Base-by-base conservation (phyloP, 2,113 vertebrate genomes). In the Numida meleagris region DNA sequence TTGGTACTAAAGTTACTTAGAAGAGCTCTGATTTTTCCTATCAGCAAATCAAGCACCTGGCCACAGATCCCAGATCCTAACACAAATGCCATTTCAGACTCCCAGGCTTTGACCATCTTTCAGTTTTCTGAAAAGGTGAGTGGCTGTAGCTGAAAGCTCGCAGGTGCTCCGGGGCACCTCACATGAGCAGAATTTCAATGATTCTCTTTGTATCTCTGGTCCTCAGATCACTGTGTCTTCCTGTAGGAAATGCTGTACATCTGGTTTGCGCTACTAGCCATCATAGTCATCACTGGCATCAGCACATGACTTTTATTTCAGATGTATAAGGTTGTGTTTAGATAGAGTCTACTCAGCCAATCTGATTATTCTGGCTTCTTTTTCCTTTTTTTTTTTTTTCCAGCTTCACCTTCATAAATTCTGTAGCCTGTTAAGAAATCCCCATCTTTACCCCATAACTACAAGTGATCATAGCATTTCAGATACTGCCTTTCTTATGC, bases 391-490 rank as follows among this genome's bases (percentile, higher is more conserved):
- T 1, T 36, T 62, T 55, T 15, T 57, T 76, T 81, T 72, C 42
- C 17, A 51, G 8, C 62, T 66, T 58, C 73, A 29, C 21, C 45
- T 80, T 71, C 27, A 13, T 25, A 51, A 71, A 27, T 57, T 70
- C 40, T 38, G 8, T 23, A 67, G 18, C 33, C 46, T 74, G 21
- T 68, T 71, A 85, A 77, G 33, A 82, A 87, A 70, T 42, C 14
- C 11, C 1, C 0, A 42, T 24, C 20, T 82, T 62, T 40, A 34
- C 33, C 4, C 70, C 3, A 0, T 24, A 88, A 42, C 55, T 78
- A 19, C 12, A 55, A 13, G 33, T 17, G 24, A 48, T 31, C 19
- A 34, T 2, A 88, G 4, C 24, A 29, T 62, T 94, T 85, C 58
- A 74, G 29, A 63, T 82, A 66, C 0, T 53, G 25, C 12, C 25